phyloP scores from a whole-genome alignment of 2,797 vertebrate genomes.

The Cercopithecus mitis region DNA sequence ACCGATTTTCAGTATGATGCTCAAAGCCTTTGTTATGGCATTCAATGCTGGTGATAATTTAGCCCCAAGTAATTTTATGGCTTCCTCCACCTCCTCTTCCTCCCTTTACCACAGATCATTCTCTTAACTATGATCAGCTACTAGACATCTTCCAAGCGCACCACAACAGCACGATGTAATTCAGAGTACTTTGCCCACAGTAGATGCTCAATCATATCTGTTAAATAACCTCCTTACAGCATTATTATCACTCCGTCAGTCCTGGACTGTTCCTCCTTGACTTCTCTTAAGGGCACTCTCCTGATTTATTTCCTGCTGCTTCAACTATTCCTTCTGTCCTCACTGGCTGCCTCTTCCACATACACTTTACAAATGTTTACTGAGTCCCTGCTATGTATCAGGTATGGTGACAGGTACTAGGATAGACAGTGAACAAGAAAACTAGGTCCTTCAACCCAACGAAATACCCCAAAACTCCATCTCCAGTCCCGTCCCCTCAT shows the following conservation, averaged over 20 bases:
- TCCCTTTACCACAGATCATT: not conserved
- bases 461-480: not conserved
- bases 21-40: not conserved
- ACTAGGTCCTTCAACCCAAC: not conserved
- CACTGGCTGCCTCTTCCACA: not conserved
- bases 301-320: not conserved
- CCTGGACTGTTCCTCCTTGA: not conserved
- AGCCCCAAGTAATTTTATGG: not conserved
- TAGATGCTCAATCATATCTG: not conserved
- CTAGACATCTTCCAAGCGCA: not conserved
- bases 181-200: slow-evolving; percentile 2
- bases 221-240: not conserved
- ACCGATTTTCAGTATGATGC: slow-evolving; percentile 5
- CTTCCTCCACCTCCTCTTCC: not conserved
- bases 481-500: not conserved
- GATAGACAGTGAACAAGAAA: not conserved
- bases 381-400: not conserved
- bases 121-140: not conserved
- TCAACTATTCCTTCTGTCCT: slow-evolving; percentile 1
- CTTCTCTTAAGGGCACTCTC: not conserved
- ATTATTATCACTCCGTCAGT: not conserved
- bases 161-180: not conserved
- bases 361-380: not conserved
- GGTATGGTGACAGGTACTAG: not conserved
- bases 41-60: slow-evolving; percentile 18